A percentile compares a stretch with the other conserved stretches of the same genome.
Conservation (phyloP, 2,797 vertebrate species). For the Rhabdophis nuchalis region DNA sequence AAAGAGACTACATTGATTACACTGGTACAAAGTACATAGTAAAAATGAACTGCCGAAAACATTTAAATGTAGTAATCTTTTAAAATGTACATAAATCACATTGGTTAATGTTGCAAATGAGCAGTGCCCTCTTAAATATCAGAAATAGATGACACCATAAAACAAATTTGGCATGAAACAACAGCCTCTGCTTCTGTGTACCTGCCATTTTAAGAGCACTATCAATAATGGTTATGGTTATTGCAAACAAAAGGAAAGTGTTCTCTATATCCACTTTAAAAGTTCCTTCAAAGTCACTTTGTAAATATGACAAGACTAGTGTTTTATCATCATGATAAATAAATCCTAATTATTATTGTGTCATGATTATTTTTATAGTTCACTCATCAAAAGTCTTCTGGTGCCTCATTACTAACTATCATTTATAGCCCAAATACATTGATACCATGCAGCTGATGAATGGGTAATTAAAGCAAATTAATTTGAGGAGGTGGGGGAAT, state of each 20-base stretch:
- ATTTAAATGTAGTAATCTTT: constrained; percentile 71
- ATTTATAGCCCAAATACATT: constrained; percentile 48
- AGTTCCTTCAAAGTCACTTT: constrained; percentile 78
- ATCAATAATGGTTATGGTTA: constrained; percentile 69
- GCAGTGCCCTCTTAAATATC: constrained; percentile 68
- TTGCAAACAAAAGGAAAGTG: constrained; percentile 56
- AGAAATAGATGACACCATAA: constrained; percentile 68
- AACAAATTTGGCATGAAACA: constrained; percentile 68
- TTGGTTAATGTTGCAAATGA: constrained; percentile 70
- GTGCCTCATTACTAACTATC: constrained; percentile 56
- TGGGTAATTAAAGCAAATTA: constrained; percentile 20
- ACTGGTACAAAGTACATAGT: constrained; percentile 72
- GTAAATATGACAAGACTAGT: constrained; percentile 42
- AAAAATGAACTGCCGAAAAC: constrained; percentile 73
- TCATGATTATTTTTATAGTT: constrained; percentile 70
- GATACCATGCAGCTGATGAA: constrained; percentile 25
- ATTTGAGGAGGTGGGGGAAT: neutral
- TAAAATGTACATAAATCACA: constrained; percentile 71
- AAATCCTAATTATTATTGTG: constrained; percentile 66
- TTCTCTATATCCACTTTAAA: constrained; percentile 59
- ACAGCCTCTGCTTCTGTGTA: constrained; percentile 51
- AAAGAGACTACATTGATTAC: constrained; percentile 69
- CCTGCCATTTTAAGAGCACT: constrained; percentile 60
- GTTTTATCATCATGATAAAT: constrained; percentile 63
- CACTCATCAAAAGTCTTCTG: constrained; percentile 68